Base-by-base conservation (phyloP, 2,888 invertebrate species). In the Spodoptera exigua region DNA sequence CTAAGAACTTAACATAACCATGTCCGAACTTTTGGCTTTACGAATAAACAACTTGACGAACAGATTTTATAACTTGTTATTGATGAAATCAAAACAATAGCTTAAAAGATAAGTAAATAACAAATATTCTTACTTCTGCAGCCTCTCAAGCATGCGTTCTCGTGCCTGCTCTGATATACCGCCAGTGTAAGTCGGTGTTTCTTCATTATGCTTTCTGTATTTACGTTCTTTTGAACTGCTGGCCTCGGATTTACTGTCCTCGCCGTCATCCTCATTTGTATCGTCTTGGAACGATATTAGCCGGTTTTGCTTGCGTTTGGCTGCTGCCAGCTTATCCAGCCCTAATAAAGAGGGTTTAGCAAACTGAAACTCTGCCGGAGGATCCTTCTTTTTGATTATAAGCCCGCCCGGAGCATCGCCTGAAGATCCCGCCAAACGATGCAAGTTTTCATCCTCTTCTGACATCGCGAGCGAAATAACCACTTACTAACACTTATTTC, bases 151-250 rank as follows among this genome's bases (percentile, higher is more conserved):
- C 81, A 97, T 94, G 44, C 97, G 95, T 77, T 96, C 96, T 57
- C 96, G 94, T 0, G 97, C 98, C 83, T 96, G 96, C 57, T 96
- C 96, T 27, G 97, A 97, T 17, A 99, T 97, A 4, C 99, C 99
- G 3, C 99, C 99, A 0, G 99, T 98, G 82, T 99, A 96, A 0
- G 99, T 97, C 0, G 99, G 99, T 0, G 99, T 99, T 91, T 99
- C 99, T 79, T 97, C 97, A 77, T 96, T 95, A 11, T 96, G 95
- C 47, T 96, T 95, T 46, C 99, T 95, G 82, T 98, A 97, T 85
- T 97, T 96, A 45, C 97, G 95, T 63, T 89, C 91, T 69, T 88
- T 89, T 0, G 61, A 78, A 21, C 61, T 74, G 37, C 82, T 75
- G 40, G 82, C 78, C 13, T 76, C 88, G 61, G 60, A 80, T 63